phyloP scores from a whole-genome alignment of 2,113 vertebrate genomes.

The Mastomys coucha region DNA sequence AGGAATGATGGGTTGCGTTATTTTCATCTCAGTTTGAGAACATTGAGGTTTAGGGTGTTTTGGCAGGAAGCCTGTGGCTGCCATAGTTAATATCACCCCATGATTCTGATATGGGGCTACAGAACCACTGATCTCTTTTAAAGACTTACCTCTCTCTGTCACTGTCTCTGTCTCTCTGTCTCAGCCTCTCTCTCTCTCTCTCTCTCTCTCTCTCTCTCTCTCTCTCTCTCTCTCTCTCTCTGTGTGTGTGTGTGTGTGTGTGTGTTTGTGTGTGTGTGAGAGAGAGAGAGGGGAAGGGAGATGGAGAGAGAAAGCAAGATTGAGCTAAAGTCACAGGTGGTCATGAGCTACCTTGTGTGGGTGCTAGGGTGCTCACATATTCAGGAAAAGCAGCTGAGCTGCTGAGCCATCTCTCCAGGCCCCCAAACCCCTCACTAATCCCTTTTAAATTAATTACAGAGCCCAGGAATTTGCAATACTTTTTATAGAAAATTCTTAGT shows the following conservation, averaged over 20 bases:
- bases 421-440: neutral
- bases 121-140: neutral
- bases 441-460: neutral
- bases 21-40: neutral
- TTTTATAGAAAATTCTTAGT: neutral
- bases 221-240: no score
- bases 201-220: no score
- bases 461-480: neutral
- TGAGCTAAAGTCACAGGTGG: neutral
- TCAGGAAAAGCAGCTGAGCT: neutral
- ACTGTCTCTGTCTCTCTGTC: no score
- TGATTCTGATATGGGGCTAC: neutral
- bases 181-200: no score
- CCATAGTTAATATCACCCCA: fast-evolving
- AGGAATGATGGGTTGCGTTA: fast-evolving
- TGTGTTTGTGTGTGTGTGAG: no score
- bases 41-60: neutral
- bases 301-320: neutral
- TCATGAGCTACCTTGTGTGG: neutral
- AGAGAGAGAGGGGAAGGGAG: no score
- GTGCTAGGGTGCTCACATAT: no score
- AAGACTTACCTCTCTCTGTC: no score
- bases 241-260: no score
- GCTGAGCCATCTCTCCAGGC: neutral
- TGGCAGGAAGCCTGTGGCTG: no score